These are phyloP conservation scores for Acanthosepion lycidas DNA, from an alignment of 2,888 invertebrate genomes.

Conservation along the genomic window DNA sequence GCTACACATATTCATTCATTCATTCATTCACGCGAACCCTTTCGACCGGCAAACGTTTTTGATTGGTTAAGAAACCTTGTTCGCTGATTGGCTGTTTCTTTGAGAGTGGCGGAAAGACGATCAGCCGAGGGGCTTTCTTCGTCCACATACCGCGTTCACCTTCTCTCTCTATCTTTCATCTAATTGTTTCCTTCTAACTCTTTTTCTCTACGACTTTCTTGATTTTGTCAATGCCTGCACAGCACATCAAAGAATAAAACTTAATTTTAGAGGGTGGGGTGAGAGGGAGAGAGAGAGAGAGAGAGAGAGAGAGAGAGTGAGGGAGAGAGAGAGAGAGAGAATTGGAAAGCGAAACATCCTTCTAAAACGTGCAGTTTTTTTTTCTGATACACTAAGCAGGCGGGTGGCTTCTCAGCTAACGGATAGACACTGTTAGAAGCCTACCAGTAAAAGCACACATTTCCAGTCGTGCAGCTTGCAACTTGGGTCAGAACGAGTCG, in stretches of 20 bases:
- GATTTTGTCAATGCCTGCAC: neutral
- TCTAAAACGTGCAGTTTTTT: neutral
- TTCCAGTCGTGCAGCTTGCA: neutral
- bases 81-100: neutral
- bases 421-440: no score
- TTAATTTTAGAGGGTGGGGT: neutral
- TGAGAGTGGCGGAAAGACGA: neutral
- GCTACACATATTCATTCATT: neutral
- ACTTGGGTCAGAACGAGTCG: neutral
- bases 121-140: neutral
- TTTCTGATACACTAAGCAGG: neutral
- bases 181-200: neutral
- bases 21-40: neutral
- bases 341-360: neutral
- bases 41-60: neutral
- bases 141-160: neutral
- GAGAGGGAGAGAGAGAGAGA: constrained; percentile 43
- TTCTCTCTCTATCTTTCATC: neutral
- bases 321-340: constrained; percentile 49
- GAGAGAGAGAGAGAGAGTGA: constrained; percentile 48
- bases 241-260: neutral
- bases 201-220: neutral
- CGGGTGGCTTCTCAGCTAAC: neutral
- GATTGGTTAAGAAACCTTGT: constrained; percentile 15
- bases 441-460: neutral